Conservation (phyloP, 2,797 vertebrate species). For the Coregonus suidteri region DNA sequence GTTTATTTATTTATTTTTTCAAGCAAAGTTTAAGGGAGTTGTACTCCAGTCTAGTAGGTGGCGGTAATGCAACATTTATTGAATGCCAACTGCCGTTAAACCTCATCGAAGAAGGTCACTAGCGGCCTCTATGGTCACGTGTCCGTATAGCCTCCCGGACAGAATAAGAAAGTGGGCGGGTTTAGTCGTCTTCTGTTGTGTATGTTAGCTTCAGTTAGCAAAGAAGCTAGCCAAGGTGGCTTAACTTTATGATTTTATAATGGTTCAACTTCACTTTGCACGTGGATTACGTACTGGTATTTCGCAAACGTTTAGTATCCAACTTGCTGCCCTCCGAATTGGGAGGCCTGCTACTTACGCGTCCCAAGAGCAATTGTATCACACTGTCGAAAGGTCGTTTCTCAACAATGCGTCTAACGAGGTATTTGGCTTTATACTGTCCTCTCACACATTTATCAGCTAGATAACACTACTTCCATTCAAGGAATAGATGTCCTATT, state of each 20-base stretch:
- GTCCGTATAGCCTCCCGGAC: neutral
- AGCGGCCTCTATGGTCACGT: too few relatives aligned
- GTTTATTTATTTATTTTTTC: too few relatives aligned
- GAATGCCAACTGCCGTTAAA: too few relatives aligned
- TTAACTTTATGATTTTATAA: neutral
- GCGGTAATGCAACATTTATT: too few relatives aligned
- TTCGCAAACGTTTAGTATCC: neutral
- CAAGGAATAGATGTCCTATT: neutral
- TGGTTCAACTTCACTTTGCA: neutral
- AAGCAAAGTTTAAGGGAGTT: too few relatives aligned
- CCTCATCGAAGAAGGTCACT: too few relatives aligned
- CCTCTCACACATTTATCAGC: neutral
- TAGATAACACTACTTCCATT: neutral
- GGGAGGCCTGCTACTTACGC: neutral
- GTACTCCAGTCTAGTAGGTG: too few relatives aligned
- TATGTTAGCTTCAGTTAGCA: neutral
- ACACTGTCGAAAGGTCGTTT: constrained; percentile 25
- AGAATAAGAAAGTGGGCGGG: neutral
- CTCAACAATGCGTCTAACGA: neutral
- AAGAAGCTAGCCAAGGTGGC: neutral
- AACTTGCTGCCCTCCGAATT: neutral
- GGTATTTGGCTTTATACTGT: constrained; percentile 18
- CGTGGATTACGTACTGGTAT: neutral
- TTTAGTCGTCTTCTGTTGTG: neutral
- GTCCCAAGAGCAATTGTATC: neutral